These are phyloP conservation scores for Ceramica pisi DNA, from an alignment of 2,888 invertebrate genomes.

Conservation along the genomic window DNA sequence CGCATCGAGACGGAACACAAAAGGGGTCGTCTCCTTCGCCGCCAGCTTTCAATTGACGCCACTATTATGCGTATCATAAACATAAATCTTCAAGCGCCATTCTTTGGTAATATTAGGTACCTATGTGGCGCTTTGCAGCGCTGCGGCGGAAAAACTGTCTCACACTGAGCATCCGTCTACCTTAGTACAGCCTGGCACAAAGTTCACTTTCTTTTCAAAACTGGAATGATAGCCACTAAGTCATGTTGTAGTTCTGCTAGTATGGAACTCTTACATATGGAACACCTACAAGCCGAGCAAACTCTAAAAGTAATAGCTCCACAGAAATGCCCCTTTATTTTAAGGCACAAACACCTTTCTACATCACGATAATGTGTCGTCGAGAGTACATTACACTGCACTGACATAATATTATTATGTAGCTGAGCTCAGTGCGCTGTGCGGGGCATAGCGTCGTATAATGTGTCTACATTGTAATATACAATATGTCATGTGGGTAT, in stretches of 20 bases:
- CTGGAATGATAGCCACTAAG: conserved; percentile 48
- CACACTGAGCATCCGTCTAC: conserved; percentile 58
- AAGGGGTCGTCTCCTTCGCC: conserved; percentile 70
- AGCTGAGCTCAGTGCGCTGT: conserved; percentile 62
- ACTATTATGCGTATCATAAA: conserved; percentile 79
- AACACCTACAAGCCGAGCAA: conserved; percentile 38
- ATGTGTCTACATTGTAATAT: conserved; percentile 72
- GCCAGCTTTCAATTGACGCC: conserved; percentile 77
- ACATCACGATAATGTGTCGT: conserved; percentile 71
- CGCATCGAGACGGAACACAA: conserved; percentile 68
- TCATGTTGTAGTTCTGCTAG: conserved; percentile 52
- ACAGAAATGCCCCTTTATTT: conserved; percentile 66
- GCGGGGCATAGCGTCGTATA: conserved; percentile 67
- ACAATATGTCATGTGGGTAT: conserved; percentile 71
- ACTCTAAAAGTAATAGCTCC: conserved; percentile 64
- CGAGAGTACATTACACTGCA: conserved; percentile 72
- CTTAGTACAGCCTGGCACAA: conserved; percentile 55
- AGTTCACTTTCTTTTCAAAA: conserved; percentile 57
- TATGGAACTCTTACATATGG: conserved; percentile 38
- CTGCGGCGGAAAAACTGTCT: conserved; percentile 71
- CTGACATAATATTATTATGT: conserved; percentile 73
- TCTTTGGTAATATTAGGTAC: conserved; percentile 75
- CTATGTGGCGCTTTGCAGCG: conserved; percentile 72
- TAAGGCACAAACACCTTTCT: conserved; percentile 67
- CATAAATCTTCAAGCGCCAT: conserved; percentile 76